Conservation (phyloP, 2,888 invertebrate species). For the Hydraecia micacea region DNA sequence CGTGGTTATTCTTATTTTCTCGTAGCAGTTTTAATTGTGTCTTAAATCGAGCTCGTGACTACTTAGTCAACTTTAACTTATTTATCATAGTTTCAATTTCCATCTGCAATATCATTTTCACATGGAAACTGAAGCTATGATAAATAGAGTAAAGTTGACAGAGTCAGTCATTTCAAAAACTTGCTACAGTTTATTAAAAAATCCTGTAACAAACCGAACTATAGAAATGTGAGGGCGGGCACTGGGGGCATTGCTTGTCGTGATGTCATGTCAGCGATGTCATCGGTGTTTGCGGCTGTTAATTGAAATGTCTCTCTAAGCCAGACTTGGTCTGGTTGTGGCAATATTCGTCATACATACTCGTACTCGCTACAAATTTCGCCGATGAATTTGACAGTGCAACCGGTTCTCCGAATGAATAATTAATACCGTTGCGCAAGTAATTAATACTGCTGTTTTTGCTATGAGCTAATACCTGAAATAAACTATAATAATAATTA, state of each 20-base stretch:
- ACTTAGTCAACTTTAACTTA: not conserved
- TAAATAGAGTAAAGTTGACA: not conserved
- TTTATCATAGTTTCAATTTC: not conserved
- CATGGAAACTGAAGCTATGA: not conserved
- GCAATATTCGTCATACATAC: slow-evolving; percentile 20
- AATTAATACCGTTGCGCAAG: not conserved
- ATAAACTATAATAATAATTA: too few species aligned
- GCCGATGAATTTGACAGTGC: not conserved
- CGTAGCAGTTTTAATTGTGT: slow-evolving; percentile 21
- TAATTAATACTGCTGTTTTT: not conserved
- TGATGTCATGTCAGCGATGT: not conserved
- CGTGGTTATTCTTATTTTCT: slow-evolving; percentile 5
- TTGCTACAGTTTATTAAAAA: not conserved
- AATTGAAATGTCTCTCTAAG: slow-evolving; percentile 42
- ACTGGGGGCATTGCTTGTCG: not conserved
- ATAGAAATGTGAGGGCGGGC: not conserved
- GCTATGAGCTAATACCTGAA: too few species aligned
- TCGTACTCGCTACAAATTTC: not conserved
- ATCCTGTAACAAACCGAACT: not conserved
- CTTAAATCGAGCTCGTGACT: slow-evolving; percentile 10
- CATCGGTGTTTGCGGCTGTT: slow-evolving; percentile 14
- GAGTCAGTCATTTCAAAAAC: not conserved
- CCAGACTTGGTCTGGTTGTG: slow-evolving; percentile 19
- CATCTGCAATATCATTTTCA: not conserved
- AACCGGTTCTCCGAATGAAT: not conserved